Conservation (phyloP, 2,113 vertebrate genomes). For the Varanus komodoensis region DNA sequence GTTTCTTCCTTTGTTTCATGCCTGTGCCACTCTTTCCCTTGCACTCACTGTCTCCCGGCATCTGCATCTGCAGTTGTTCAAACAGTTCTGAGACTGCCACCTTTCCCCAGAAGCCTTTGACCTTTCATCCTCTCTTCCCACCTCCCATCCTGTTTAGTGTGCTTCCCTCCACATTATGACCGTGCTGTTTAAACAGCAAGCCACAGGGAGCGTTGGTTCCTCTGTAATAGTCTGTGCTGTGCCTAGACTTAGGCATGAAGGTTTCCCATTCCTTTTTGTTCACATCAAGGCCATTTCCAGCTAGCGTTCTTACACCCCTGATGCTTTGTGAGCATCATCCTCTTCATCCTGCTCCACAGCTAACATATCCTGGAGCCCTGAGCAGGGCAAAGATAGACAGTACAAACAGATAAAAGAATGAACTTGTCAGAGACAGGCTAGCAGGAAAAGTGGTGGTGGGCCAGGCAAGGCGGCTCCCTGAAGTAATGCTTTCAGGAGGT, state of each 20-base stretch:
- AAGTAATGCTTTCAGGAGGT: too few species aligned
- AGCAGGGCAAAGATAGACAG: too few species aligned
- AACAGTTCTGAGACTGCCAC: not conserved
- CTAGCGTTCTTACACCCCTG: too few species aligned
- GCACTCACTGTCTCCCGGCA: not conserved
- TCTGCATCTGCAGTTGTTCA: not conserved
- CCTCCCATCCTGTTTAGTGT: not conserved
- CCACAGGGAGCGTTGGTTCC: not conserved
- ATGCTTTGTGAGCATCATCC: too few species aligned
- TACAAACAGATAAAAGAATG: too few species aligned
- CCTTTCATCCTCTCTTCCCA: not conserved
- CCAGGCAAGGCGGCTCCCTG: too few species aligned
- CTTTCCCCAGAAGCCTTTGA: not conserved
- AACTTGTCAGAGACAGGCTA: too few species aligned
- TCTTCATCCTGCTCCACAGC: too few species aligned
- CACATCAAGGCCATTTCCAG: too few species aligned
- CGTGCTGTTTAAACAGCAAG: not conserved
- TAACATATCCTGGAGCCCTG: too few species aligned
- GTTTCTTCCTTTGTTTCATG: not conserved
- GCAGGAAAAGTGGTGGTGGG: too few species aligned
- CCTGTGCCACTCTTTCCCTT: not conserved
- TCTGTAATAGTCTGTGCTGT: not conserved
- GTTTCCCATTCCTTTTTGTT: too few species aligned
- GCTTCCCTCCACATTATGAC: not conserved
- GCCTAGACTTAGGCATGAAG: not conserved